phyloP scores from a whole-genome alignment of 92 coral and sea anemone genomes.

The Diadumene lineata region DNA sequence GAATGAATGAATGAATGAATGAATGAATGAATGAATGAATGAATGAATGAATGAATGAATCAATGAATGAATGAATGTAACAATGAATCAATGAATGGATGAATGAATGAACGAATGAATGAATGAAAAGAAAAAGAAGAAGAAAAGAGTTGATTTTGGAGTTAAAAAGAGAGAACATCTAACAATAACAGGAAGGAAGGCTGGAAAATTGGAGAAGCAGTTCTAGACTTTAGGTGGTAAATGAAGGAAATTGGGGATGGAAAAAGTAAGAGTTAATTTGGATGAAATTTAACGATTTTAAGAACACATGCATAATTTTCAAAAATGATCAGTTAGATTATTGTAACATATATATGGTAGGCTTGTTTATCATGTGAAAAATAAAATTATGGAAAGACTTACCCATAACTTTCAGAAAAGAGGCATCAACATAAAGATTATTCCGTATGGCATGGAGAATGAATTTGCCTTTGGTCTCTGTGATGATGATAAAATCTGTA shows the following conservation, averaged over 20 bases:
- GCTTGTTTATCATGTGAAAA: too few species aligned
- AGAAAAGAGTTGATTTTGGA: too few species aligned
- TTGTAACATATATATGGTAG: too few species aligned
- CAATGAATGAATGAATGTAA: too few species aligned
- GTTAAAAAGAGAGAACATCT: too few species aligned
- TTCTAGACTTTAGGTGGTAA: too few species aligned
- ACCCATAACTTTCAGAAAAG: constrained; percentile 88
- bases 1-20: not conserved
- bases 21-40: not conserved
- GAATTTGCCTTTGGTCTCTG: constrained; percentile 26
- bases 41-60: too few species aligned
- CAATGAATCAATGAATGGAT: too few species aligned
- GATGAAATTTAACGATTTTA: not conserved
- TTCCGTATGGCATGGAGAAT: constrained; percentile 78
- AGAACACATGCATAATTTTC: not conserved
- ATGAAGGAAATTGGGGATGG: not conserved
- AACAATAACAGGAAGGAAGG: too few species aligned
- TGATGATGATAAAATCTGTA: constrained; percentile 64
- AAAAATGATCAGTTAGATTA: not conserved
- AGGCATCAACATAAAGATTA: constrained; percentile 74
- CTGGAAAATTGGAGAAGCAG: too few species aligned
- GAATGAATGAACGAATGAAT: too few species aligned
- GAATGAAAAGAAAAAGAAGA: too few species aligned
- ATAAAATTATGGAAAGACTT: constrained; percentile 30
- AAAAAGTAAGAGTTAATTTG: not conserved